Evolutionary conservation across 2,113 vertebrate species (phyloP).

Genomic region (Hippocampus zosterae): DNA sequence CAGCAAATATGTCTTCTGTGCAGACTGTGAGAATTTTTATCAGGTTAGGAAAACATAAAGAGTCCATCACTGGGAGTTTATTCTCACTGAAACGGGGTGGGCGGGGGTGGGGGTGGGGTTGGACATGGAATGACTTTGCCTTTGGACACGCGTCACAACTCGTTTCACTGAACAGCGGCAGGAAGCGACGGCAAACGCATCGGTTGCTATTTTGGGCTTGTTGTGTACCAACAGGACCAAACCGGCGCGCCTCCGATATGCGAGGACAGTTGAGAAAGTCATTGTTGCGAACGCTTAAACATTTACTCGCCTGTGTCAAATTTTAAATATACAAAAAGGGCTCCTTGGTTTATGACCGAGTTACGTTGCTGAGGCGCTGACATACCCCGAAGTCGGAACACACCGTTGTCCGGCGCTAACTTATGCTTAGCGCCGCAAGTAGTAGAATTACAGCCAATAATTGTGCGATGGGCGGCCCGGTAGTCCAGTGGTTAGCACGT

Average conservation of each 20-base stretch:
- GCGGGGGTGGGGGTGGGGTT: conserved; percentile 17
- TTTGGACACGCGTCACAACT: conserved; percentile 48
- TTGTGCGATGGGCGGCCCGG: too few relatives aligned
- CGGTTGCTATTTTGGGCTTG: conserved; percentile 40
- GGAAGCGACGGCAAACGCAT: conserved; percentile 31
- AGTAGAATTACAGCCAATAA: neutral
- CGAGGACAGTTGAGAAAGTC: neutral
- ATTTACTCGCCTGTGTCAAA: neutral
- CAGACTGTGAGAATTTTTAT: conserved; percentile 26
- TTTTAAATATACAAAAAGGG: neutral
- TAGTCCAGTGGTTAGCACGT: too few relatives aligned
- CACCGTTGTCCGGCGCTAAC: neutral
- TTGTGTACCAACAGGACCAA: neutral
- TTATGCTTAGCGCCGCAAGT: neutral
- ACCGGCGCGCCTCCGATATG: neutral
- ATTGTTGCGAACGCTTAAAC: neutral
- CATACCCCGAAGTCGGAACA: neutral
- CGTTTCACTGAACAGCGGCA: conserved; percentile 39
- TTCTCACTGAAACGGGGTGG: neutral
- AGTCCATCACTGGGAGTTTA: conserved; percentile 5
- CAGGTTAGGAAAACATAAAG: conserved; percentile 25
- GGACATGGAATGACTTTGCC: conserved; percentile 48
- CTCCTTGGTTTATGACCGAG: neutral
- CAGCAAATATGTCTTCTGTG: conserved; percentile 23
- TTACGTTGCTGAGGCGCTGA: neutral